These are phyloP conservation scores for Zenarchopterus dispar DNA, from an alignment of 2,797 vertebrate genomes.

Conservation along the genomic window DNA sequence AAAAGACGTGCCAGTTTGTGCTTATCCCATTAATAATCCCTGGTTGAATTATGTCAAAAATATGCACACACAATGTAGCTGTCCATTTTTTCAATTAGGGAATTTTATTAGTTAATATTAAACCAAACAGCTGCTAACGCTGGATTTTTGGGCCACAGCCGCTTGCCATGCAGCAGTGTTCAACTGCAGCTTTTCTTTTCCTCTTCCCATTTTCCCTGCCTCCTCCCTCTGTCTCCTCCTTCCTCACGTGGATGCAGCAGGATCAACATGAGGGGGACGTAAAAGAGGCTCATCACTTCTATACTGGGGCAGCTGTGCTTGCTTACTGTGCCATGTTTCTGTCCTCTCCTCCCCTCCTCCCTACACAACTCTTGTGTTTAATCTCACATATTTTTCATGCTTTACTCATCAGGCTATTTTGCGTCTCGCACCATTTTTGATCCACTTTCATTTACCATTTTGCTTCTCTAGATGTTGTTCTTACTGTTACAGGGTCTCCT, in stretches of 20 bases:
- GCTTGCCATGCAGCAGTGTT: constrained; percentile 30
- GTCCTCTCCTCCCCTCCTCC: constrained; percentile 2
- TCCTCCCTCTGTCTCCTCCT: constrained; percentile 4
- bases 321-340: constrained; percentile 6
- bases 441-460: neutral
- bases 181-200: constrained; percentile 15
- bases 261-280: constrained; percentile 53
- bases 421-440: too few species aligned
- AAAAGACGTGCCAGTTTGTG: too few species aligned
- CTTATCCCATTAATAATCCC: too few species aligned
- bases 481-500: too few species aligned
- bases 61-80: too few species aligned
- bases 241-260: constrained; percentile 70
- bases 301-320: constrained; percentile 44
- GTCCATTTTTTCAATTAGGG: neutral
- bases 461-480: neutral
- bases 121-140: constrained; percentile 1
- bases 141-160: constrained; percentile 15
- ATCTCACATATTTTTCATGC: neutral
- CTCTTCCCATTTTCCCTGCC: constrained; percentile 24
- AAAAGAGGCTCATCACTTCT: constrained; percentile 50
- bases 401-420: neutral
- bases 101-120: neutral
- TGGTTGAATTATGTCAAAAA: too few species aligned
- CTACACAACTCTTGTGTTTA: neutral